Evolutionary conservation across 2,113 vertebrate species (phyloP), one percentile per base, ranked within the genome.

Genomic region (Acrocephalus arundinaceus): DNA sequence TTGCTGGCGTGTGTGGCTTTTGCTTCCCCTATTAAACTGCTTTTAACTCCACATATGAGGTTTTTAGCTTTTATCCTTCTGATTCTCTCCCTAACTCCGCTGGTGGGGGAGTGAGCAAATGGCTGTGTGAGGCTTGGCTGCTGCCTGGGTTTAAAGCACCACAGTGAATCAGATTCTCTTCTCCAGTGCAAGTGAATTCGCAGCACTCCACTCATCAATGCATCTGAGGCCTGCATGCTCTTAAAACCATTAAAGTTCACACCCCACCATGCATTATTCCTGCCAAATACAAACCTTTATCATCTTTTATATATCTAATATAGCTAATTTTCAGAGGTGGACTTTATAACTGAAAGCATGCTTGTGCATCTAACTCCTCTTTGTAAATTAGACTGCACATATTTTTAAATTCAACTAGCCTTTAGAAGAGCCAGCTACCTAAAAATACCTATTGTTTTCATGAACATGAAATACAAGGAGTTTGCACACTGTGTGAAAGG

Each of bases 201-300:
- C 21, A 67, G 19, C 21, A 22, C 35, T 61, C 9, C 1, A 4
- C 25, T 66, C 52, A 49, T 46, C 15, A 7, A 19, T 2, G 0
- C 54, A 27, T 31, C 46, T 25, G 35, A 74, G 25, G 54, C 28
- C 20, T 66, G 10, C 21, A 18, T 3, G 2, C 11, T 33, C 19
- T 41, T 41, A 12, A 28, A 25, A 19, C 8, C 28, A 21, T 6
- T 35, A 7, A 39, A 76, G 27, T 65, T 48, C 67, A 66, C 8
- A 39, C 9, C 14, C 4, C 0, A 0, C 20, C 17, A 24, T 20
- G 49, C 61, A 24, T 94, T 63, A 59, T 16, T 84, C 8, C 59
- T 71, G 25, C 15, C 41, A 54, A n/a, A 80, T n/a, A 61, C 19
- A 85, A 93, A 72, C 30, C 13, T 35, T 57, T 24, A 28, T 20